Evolutionary conservation across 2,113 vertebrate genomes (phyloP), one percentile per base, ranked within the genome.

Genomic region (Cyanoderma ruficeps): DNA sequence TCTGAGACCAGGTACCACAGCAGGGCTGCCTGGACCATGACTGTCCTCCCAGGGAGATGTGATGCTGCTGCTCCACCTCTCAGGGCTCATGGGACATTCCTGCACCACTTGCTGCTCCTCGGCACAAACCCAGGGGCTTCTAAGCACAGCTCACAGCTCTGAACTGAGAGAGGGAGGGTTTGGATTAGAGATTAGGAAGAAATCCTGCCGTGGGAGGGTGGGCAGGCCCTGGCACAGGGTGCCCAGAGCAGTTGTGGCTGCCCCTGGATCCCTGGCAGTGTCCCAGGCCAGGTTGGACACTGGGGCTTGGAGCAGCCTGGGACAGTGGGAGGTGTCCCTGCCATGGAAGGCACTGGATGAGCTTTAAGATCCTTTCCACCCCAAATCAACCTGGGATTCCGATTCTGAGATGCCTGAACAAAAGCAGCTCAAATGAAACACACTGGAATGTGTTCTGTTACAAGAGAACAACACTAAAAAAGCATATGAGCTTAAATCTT

Each of bases 1-100:
- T 7, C 7, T 25, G n/a, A 15, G 0, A 6, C 0, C 6, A 9
- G 17, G 23, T 3, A 24, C 30, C 46, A 15, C 41, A 46, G 56
- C 50, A n/a, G 5, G 0, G 30, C 15, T 60, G 41, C 12, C 28
- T 42, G 61, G 7, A 33, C 4, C 39, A 20, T 0, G 10, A 5
- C 2, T 5, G 30, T 3, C 20, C 79, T 47, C 42, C 42, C 69
- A 16, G 57, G 57, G 10, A 46, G n/a, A 20, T 9, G 25, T 0
- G 16, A 50, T 19, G 55, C 41, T 5, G 7, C 33, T 44, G 46
- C 56, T 52, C 15, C 47, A 6, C 6, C 19, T 11, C 57, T 24
- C 37, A 10, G 81, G 49, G 46, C 55, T 74, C 39, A 0, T 0
- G 2, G 5, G 46, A 15, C 61, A 9, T 5, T 30, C 63, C 46